These are phyloP conservation scores for Casuarius casuarius DNA, from an alignment of 2,113 vertebrate species.

Conservation along the genomic window DNA sequence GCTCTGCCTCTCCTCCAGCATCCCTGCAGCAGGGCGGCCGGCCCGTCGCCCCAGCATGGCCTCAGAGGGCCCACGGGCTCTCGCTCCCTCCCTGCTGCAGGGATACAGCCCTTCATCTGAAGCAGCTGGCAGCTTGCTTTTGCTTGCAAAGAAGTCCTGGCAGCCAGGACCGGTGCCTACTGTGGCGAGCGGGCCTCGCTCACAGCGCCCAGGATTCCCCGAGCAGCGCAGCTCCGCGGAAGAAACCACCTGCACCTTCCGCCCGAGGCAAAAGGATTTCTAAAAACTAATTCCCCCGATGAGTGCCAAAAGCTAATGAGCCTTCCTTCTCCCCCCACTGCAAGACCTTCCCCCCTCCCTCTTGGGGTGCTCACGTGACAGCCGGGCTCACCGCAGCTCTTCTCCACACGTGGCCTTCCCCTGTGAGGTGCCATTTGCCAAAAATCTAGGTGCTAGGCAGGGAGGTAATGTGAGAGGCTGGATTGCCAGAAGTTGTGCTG, in stretches of 20 bases:
- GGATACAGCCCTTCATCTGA: neutral
- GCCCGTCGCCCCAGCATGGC: too few relatives aligned
- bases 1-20: neutral
- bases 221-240: neutral
- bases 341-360: neutral
- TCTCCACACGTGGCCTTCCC: neutral
- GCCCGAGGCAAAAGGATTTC: neutral
- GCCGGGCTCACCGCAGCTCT: neutral
- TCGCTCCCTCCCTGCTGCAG: too few relatives aligned
- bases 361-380: neutral
- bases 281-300: conserved; percentile 4
- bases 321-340: neutral
- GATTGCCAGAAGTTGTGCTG: neutral
- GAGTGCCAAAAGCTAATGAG: conserved; percentile 45
- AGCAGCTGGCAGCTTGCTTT: neutral
- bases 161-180: neutral
- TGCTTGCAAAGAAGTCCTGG: neutral
- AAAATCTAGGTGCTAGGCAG: neutral
- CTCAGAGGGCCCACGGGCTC: too few relatives aligned
- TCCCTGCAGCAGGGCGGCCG: neutral
- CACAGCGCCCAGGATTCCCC: fast-evolving
- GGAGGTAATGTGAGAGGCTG: neutral
- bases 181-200: neutral
- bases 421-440: conserved; percentile 4
- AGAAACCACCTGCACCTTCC: neutral